Evolutionary conservation across 2,113 vertebrate species (phyloP).

Genomic region (Clupea harengus): DNA sequence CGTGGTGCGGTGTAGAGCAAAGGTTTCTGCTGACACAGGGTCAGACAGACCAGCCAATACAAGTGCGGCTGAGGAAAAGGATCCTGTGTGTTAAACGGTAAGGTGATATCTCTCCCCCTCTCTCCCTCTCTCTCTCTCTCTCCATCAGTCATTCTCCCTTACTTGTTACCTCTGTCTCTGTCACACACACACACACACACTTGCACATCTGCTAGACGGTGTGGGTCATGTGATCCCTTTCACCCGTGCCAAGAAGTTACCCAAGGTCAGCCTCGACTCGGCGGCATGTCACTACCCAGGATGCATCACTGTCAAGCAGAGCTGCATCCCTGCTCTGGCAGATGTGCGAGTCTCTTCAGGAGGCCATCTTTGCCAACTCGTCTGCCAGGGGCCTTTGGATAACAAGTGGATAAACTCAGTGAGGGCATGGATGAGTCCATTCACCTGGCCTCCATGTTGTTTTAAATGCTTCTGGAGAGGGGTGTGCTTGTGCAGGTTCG

Average conservation of each 20-base stretch:
- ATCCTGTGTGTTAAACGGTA: not conserved
- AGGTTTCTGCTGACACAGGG: not conserved
- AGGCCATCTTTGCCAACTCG: constrained; percentile 8
- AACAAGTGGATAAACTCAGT: not conserved
- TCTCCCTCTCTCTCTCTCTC: not conserved
- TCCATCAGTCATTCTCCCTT: not conserved
- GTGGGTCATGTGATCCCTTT: not conserved
- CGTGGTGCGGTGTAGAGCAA: not conserved
- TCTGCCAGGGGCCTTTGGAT: not conserved
- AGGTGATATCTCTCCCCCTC: not conserved
- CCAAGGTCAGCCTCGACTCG: constrained; percentile 11
- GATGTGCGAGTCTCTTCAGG: not conserved
- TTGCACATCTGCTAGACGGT: not conserved
- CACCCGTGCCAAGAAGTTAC: constrained; percentile 22
- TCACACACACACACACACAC: not conserved
- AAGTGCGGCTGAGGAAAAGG: not conserved
- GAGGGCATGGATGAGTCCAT: not conserved
- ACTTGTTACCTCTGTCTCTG: not conserved
- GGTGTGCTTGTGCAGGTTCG: not conserved
- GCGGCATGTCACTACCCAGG: constrained; percentile 22
- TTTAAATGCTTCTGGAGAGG: not conserved
- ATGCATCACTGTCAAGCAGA: constrained; percentile 13
- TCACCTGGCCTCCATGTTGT: not conserved
- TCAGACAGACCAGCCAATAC: not conserved
- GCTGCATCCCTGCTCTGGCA: constrained; percentile 11